Conservation (phyloP, 2,113 vertebrate species). For the Sclerurus mexicanus region DNA sequence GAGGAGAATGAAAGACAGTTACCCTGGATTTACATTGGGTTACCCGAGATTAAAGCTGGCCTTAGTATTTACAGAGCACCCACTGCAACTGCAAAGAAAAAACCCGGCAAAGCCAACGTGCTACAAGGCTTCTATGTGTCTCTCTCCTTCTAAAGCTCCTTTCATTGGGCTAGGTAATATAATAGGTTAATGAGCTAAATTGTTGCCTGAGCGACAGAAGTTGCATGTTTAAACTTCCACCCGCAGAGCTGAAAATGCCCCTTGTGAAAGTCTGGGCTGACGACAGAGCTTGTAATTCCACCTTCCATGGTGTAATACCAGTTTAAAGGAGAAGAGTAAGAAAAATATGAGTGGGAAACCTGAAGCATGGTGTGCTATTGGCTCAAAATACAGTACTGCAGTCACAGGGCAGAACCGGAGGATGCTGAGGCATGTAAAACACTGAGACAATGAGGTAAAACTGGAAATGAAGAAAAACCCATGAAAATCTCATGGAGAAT, state of each 20-base stretch:
- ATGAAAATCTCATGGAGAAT: not conserved
- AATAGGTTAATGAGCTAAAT: conserved; percentile 34
- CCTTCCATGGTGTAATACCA: not conserved
- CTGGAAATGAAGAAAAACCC: not conserved
- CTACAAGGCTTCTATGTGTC: conserved; percentile 1
- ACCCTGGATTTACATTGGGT: conserved; percentile 6
- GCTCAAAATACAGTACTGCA: not conserved
- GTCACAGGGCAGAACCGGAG: not conserved
- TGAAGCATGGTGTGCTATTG: not conserved
- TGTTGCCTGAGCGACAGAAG: conserved; percentile 6
- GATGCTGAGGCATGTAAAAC: not conserved
- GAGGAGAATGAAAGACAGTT: conserved; percentile 32
- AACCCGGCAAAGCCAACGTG: not conserved
- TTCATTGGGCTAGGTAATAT: conserved; percentile 4
- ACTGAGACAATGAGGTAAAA: not conserved
- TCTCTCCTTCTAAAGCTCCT: conserved; percentile 14
- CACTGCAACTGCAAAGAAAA: conserved; percentile 30
- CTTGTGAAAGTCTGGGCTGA: not conserved
- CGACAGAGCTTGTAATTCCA: not conserved
- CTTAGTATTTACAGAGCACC: conserved; percentile 7
- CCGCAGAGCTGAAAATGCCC: not conserved
- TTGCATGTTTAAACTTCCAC: not conserved
- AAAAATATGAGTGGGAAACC: not conserved
- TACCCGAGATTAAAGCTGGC: conserved; percentile 8
- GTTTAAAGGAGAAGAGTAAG: not conserved